These are phyloP conservation scores for Rhyacichthys aspro DNA, from an alignment of 2,797 vertebrate genomes.

Conservation along the genomic window DNA sequence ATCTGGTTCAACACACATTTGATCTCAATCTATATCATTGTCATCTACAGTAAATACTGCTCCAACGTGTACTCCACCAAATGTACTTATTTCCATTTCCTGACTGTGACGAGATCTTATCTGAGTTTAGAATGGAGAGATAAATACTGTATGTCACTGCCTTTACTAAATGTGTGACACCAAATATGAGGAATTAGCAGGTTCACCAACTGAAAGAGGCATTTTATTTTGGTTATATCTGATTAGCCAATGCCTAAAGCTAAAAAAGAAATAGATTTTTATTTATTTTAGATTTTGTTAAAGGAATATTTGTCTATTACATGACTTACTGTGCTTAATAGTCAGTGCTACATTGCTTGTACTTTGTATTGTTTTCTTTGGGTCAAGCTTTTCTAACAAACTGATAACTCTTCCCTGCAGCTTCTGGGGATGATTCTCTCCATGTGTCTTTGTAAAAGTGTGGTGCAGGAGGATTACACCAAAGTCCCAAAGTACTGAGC, in stretches of 20 bases:
- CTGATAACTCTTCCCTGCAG: conserved; percentile 68
- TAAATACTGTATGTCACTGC: neutral
- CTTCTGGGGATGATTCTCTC: conserved; percentile 93
- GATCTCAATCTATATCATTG: neutral
- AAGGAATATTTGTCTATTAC: neutral
- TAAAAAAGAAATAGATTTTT: too few species aligned
- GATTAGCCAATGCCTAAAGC: too few species aligned
- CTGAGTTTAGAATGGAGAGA: neutral
- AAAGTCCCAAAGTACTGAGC: conserved; percentile 96
- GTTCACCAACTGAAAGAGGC: neutral
- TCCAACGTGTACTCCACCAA: neutral
- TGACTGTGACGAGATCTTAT: neutral
- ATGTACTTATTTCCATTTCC: neutral
- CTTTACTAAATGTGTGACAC: neutral
- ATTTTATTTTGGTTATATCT: too few species aligned
- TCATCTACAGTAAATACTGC: neutral
- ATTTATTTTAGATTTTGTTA: too few species aligned
- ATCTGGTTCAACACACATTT: conserved; percentile 18
- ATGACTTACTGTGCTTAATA: neutral
- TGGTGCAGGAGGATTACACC: conserved; percentile 93
- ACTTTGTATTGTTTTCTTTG: conserved; percentile 1
- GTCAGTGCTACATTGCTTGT: too few species aligned
- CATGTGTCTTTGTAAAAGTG: conserved; percentile 91
- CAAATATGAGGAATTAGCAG: neutral
- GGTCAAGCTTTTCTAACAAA: conserved; percentile 31